A percentile compares a stretch with the other conserved stretches of the same genome.
Evolutionary conservation across 1,140 invertebrate species (phyloP).

Genomic region (Plectus sambesii): DNA sequence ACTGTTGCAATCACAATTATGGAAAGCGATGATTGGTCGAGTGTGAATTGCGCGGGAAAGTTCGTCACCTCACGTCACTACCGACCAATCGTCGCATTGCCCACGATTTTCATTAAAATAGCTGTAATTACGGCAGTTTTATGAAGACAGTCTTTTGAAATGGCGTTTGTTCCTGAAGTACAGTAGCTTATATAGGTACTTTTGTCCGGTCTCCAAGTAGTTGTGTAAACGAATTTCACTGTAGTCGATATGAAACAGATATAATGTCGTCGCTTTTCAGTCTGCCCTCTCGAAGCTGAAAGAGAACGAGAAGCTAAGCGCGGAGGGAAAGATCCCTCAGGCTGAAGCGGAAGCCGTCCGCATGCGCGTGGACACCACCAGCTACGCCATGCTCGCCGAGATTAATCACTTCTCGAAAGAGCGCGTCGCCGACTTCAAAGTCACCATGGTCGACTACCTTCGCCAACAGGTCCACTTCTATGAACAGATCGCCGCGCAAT

Average conservation of each 20-base stretch:
- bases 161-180: no score
- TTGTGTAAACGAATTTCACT: no score
- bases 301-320: slow-evolving; percentile 68
- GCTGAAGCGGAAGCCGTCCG: slow-evolving; percentile 66
- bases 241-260: slow-evolving; percentile 11
- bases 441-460: slow-evolving; percentile 71
- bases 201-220: no score
- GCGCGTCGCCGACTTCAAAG: slow-evolving; percentile 64
- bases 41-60: no score
- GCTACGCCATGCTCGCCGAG: slow-evolving; percentile 80
- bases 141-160: no score
- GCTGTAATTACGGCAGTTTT: no score
- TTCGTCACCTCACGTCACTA: no score
- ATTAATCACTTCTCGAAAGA: slow-evolving; percentile 80
- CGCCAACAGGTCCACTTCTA: slow-evolving; percentile 81
- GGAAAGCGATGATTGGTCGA: no score
- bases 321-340: slow-evolving; percentile 69
- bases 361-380: slow-evolving; percentile 72
- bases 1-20: no score
- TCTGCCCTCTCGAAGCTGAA: slow-evolving; percentile 72
- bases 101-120: no score
- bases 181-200: no score
- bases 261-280: slow-evolving; percentile 51
- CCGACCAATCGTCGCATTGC: no score
- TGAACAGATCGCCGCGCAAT: slow-evolving; percentile 55